Percentiles rank a stretch among this genome's conserved stretches.
Conservation (phyloP, 2,113 vertebrate genomes). For the Anhinga anhinga region DNA sequence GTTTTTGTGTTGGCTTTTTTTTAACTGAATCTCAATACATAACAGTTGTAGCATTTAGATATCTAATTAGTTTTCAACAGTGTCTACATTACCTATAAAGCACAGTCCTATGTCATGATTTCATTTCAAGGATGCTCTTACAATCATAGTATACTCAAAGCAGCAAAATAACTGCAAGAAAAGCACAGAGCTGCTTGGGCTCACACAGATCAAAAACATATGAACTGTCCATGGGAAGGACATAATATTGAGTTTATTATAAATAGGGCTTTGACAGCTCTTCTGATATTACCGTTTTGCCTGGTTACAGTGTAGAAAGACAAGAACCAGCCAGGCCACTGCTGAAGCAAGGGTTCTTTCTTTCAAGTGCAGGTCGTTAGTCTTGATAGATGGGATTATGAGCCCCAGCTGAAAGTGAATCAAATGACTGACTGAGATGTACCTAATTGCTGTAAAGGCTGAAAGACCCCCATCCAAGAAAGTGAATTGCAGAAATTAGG, state of each 20-base stretch:
- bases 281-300: not conserved
- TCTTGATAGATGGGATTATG: not conserved
- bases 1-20: not conserved
- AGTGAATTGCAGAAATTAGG: not conserved
- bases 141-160: not conserved
- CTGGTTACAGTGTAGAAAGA: not conserved
- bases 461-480: not conserved
- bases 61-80: not conserved
- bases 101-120: not conserved
- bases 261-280: not conserved
- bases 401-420: not conserved
- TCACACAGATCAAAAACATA: not conserved
- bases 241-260: not conserved
- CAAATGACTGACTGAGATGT: not conserved
- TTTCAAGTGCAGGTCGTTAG: not conserved
- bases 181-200: not conserved
- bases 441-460: not conserved
- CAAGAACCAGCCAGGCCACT: not conserved
- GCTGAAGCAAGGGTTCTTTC: not conserved
- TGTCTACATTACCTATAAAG: not conserved
- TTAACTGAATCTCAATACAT: not conserved
- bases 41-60: not conserved
- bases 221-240: not conserved
- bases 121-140: not conserved
- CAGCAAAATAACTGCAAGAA: not conserved